Base-by-base conservation (phyloP, 2,888 invertebrate genomes). In the Eupithecia subfuscata region DNA sequence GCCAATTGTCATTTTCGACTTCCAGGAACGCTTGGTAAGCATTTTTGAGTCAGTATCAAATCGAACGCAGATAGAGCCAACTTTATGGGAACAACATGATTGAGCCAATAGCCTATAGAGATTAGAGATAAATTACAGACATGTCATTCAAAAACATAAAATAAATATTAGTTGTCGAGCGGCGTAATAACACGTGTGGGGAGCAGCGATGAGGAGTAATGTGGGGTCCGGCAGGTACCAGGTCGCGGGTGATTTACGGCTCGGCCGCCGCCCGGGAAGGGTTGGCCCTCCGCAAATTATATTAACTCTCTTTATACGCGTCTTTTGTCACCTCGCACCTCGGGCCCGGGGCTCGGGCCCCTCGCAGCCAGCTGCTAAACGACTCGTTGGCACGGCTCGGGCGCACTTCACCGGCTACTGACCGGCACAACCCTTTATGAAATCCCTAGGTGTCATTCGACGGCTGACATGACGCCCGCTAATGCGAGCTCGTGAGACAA, bases 261-360 rank as follows among this genome's bases (percentile, higher is more conserved):
- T 16, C 22, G 63, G 30, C 30, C 22, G 60, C 25, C 60, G 48
- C 77, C 9, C 30, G 70, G 63, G 65, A 83, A 83, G 81, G 84
- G 79, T 79, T 75, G 73, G 79, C 88, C 85, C 87, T 84, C 81
- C 84, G 80, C 88, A 86, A 89, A 89, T 86, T 85, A 88, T 89
- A 89, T 91, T 90, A 91, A 90, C 89, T 92, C 88, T 87, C 86
- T 88, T 83, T 83, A 86, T 84, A 83, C 82, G 83, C 82, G 84
- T 83, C 84, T 87, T 84, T 88, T 87, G 89, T 88, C 88, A 85
- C 86, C 84, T 86, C 82, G 84, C 85, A 84, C 85, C 81, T 68
- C 79, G 25, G 37, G 25, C 68, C 52, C 65, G 67, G 69, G 2
- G 60, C 48, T 6, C 18, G 12, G 45, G 43, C 45, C 45, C 45